Evolutionary conservation across 2,797 vertebrate species (phyloP), one percentile per base, ranked within the genome.

Genomic region (Spizella passerina): DNA sequence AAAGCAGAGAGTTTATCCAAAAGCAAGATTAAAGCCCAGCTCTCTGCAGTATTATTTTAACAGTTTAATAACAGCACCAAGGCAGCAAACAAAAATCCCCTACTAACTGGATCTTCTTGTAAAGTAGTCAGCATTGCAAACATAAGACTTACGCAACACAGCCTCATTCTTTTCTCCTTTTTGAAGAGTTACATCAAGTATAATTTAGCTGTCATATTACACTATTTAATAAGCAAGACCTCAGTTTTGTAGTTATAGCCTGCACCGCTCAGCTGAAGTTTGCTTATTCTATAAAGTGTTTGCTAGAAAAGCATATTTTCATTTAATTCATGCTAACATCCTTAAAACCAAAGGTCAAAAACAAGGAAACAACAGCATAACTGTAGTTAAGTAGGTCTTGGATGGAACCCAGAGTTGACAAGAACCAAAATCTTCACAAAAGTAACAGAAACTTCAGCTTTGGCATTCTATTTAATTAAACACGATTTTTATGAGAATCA

Each of bases 341-440:
- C 50, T 72, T 36, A 93, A 68, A 93, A 78, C 7, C 21, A 93
- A 82, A 91, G 94, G 71, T 79, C 50, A 85, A 86, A 89, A 88
- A 18, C 30, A 93, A 66, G 65, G 61, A 81, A 88, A 60, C 29
- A 88, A 96, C 93, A 61, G 39, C 46, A 76, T 53, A 61, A 46
- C 36, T 39, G 17, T 69, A 86, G 52, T 50, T 86, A 89, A 90
- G 30, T 60, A 86, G 59, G 79, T 81, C 72, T 88, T 78, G 72
- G 76, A 92, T 50, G 19, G 41, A 90, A 56, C 18, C 36, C 75
- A 91, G 44, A 60, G 36, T 21, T 46, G 32, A 71, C 3, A 77
- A 53, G 43, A 85, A 86, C 12, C 41, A 21, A 15, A 91, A 84
- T 55, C n/a, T 91, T 82, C 55, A 47, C 7, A 30, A 79, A 23